phyloP scores from a whole-genome alignment of 92 coral and sea anemone genomes.

The Hydrozoanthus gracilis region DNA sequence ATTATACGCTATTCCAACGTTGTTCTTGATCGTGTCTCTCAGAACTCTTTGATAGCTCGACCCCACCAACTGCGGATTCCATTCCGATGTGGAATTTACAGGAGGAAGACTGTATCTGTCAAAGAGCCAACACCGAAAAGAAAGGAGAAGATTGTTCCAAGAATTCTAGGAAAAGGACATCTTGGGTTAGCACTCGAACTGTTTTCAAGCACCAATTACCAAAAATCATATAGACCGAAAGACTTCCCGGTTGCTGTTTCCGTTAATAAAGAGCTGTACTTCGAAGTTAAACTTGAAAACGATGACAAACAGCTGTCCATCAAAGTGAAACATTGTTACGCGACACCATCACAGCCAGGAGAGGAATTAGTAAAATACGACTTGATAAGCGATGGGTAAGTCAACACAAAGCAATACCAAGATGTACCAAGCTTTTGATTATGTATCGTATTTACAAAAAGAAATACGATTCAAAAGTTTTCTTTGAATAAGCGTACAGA shows the following conservation, averaged over 20 bases:
- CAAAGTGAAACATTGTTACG: slow-evolving; percentile 72
- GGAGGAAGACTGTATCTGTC: slow-evolving; percentile 12
- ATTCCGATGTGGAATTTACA: slow-evolving; percentile 34
- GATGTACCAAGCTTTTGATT: too few relatives aligned
- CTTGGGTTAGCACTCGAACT: slow-evolving; percentile 12
- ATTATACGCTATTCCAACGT: slow-evolving; percentile 35
- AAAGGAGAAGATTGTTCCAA: slow-evolving; percentile 28
- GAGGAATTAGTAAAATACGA: slow-evolving; percentile 16
- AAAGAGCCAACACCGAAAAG: slow-evolving; percentile 15
- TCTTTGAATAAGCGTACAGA: too few relatives aligned
- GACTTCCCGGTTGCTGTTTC: slow-evolving; percentile 73
- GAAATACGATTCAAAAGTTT: too few relatives aligned
- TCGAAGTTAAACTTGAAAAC: slow-evolving; percentile 61
- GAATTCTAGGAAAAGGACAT: slow-evolving; percentile 22
- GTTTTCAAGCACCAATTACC: slow-evolving; percentile 9
- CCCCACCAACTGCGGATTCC: slow-evolving; percentile 27
- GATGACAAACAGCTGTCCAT: slow-evolving; percentile 65
- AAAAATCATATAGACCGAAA: slow-evolving; percentile 1
- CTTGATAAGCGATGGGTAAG: slow-evolving; percentile 35
- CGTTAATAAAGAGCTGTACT: slow-evolving; percentile 64
- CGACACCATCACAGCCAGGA: slow-evolving; percentile 65
- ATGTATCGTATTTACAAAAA: too few relatives aligned
- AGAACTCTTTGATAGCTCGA: slow-evolving; percentile 14
- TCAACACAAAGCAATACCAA: too few relatives aligned
- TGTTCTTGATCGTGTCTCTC: slow-evolving; percentile 31